These are phyloP conservation scores for Neosilurus hyrtlii DNA, from an alignment of 2,797 vertebrate genomes.

Conservation along the genomic window DNA sequence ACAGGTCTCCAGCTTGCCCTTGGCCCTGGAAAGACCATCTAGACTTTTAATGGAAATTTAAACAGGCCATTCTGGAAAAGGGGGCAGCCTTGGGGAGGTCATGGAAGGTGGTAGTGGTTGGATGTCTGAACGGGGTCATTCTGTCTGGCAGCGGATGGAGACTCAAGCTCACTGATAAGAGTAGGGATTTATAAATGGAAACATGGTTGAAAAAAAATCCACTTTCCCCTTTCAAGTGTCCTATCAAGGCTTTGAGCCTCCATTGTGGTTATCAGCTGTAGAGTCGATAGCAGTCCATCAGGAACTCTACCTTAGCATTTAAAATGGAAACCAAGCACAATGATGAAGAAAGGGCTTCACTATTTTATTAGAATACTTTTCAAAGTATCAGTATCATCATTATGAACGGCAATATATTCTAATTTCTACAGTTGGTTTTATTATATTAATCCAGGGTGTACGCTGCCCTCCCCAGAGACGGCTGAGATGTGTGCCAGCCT, in stretches of 20 bases:
- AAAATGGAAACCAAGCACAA: conserved; percentile 46
- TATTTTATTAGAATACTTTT: neutral
- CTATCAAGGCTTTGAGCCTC: conserved; percentile 68
- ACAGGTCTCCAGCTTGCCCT: conserved; percentile 57
- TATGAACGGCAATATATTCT: neutral
- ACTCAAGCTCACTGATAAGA: conserved; percentile 73
- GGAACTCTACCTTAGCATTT: conserved; percentile 56
- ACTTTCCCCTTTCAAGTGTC: conserved; percentile 70
- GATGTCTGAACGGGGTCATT: conserved; percentile 56
- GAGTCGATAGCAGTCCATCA: conserved; percentile 68
- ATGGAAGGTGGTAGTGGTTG: neutral
- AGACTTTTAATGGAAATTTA: conserved; percentile 72
- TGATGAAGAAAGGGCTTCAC: neutral
- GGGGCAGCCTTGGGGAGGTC: neutral
- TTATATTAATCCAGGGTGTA: neutral
- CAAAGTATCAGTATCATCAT: neutral
- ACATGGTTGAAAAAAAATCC: conserved; percentile 66
- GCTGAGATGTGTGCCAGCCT: no score
- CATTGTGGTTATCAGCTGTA: conserved; percentile 70
- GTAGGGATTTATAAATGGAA: conserved; percentile 75
- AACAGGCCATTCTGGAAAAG: conserved; percentile 59
- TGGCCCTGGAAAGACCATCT: conserved; percentile 56
- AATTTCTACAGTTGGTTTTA: neutral
- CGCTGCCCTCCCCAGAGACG: no score
- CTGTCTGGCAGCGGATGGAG: conserved; percentile 69